phyloP scores from a whole-genome alignment of 2,888 invertebrate genomes.

The Tribolium freemani region DNA sequence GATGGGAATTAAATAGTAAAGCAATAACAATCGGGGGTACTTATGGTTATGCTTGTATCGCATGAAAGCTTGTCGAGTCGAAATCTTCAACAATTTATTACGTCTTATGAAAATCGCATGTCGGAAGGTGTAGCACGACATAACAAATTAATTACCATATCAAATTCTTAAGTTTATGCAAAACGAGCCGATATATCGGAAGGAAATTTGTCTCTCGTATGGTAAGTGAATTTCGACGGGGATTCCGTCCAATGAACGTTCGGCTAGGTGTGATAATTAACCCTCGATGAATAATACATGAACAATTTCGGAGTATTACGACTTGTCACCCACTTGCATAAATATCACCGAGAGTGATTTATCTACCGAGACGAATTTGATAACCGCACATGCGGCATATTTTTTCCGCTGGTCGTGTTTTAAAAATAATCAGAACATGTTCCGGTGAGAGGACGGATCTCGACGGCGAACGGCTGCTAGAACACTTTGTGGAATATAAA shows the following conservation, averaged over 20 bases:
- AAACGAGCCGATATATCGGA: conserved; percentile 37
- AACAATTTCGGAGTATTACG: conserved; percentile 46
- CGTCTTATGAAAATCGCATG: conserved; percentile 41
- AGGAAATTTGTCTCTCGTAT: conserved; percentile 45
- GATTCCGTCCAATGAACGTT: conserved; percentile 35
- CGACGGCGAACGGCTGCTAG: conserved; percentile 28
- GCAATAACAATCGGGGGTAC: conserved; percentile 3
- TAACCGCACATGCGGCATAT: neutral
- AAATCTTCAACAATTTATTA: conserved; percentile 20
- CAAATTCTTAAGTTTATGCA: conserved; percentile 41
- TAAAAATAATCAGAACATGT: conserved; percentile 35
- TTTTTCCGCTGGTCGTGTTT: neutral
- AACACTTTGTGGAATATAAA: conserved; percentile 37
- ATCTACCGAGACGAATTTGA: neutral
- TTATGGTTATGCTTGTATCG: conserved; percentile 8
- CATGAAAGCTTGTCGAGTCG: neutral
- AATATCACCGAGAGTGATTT: neutral
- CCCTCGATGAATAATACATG: conserved; percentile 52
- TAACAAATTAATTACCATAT: conserved; percentile 45
- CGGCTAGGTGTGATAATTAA: conserved; percentile 48
- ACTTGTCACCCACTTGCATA: conserved; percentile 26
- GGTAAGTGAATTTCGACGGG: conserved; percentile 41
- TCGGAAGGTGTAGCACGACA: conserved; percentile 23
- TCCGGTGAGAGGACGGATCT: conserved; percentile 27
- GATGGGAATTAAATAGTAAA: conserved; percentile 38